phyloP scores from a whole-genome alignment of 2,797 vertebrate species.

The Oreortyx pictus region DNA sequence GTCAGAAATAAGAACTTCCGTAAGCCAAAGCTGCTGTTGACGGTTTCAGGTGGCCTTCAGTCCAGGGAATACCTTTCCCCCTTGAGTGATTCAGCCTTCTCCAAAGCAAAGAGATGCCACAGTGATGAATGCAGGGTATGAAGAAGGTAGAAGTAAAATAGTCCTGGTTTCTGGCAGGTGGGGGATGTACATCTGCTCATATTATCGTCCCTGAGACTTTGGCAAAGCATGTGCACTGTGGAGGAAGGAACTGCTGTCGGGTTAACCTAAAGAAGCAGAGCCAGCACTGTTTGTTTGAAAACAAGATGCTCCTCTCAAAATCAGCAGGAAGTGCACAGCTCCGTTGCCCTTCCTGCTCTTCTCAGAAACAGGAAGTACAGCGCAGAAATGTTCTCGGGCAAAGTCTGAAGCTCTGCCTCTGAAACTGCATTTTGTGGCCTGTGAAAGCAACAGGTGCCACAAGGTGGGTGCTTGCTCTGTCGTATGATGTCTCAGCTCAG shows the following conservation, averaged over 20 bases:
- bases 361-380: not conserved
- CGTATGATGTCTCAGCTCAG: not conserved
- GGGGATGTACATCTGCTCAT: not conserved
- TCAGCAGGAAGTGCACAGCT: not conserved
- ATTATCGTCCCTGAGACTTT: not conserved
- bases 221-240: not conserved
- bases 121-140: not conserved
- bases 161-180: not conserved
- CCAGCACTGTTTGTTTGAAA: not conserved
- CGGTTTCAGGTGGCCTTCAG: not conserved
- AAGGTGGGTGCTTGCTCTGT: not conserved
- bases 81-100: not conserved
- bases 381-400: not conserved
- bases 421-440: not conserved
- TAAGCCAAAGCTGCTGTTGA: conserved; percentile 27
- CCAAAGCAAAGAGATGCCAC: not conserved
- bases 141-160: not conserved
- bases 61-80: not conserved
- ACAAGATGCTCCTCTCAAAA: not conserved
- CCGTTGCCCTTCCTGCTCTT: not conserved
- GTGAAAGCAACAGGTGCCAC: not conserved
- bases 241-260: not conserved
- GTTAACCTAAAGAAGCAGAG: not conserved
- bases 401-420: not conserved
- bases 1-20: not conserved